Evolutionary conservation across 1,140 invertebrate species (phyloP).

Genomic region (Kradibia gibbosae): DNA sequence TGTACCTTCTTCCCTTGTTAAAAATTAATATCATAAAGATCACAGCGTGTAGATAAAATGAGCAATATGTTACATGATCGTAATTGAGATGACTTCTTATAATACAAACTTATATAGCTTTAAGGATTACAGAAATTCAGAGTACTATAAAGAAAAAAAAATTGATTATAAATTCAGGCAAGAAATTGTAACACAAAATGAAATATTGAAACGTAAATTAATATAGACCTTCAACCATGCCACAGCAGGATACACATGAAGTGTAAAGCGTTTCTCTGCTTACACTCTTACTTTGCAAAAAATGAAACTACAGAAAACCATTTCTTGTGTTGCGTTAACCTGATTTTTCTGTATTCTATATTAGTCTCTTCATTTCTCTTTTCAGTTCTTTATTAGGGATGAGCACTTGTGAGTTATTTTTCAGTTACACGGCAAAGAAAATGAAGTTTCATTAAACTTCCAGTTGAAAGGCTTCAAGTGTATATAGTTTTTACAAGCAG

Average conservation of each 20-base stretch:
- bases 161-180: neutral
- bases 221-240: neutral
- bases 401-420: constrained; percentile 1
- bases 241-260: constrained; percentile 6
- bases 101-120: no score
- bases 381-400: constrained; percentile 10
- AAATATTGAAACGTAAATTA: neutral
- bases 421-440: constrained; percentile 4
- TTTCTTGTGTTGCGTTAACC: neutral
- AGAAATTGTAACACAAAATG: neutral
- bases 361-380: constrained; percentile 25
- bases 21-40: neutral
- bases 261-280: constrained; percentile 13
- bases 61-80: no score
- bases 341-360: constrained; percentile 13
- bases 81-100: neutral
- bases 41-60: no score
- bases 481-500: neutral
- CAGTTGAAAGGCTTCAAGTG: neutral
- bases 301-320: constrained; percentile 33
- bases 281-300: constrained; percentile 22
- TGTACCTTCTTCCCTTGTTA: neutral
- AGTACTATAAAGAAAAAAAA: neutral
- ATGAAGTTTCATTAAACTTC: neutral
- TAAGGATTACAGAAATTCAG: neutral